Percentiles rank a stretch among this genome's conserved stretches.
Evolutionary conservation across 2,888 invertebrate species (phyloP).

Genomic region (Pyralis farinalis): DNA sequence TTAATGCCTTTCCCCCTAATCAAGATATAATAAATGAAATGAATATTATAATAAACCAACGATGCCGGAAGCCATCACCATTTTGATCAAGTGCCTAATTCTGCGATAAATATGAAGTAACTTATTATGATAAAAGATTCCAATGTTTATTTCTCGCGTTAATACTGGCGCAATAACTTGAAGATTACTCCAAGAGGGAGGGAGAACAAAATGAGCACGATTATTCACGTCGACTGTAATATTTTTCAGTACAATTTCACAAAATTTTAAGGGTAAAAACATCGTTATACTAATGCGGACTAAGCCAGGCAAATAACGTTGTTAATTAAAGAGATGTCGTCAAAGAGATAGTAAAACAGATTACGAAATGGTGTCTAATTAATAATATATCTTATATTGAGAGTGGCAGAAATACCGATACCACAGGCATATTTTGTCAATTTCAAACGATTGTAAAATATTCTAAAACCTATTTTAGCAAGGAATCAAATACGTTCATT

Average conservation of each 20-base stretch:
- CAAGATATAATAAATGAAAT: constrained; percentile 21
- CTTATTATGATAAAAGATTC: constrained; percentile 38
- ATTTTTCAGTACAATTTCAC: constrained; percentile 24
- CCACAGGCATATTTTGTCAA: no score
- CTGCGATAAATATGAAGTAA: constrained; percentile 26
- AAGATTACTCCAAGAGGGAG: constrained; percentile 44
- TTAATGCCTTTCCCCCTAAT: constrained; percentile 32
- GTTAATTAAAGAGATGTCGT: constrained; percentile 37
- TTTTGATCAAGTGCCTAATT: constrained; percentile 28
- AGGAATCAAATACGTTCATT: no score
- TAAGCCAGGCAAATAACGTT: constrained; percentile 35
- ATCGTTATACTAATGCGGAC: constrained; percentile 20
- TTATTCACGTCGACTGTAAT: constrained; percentile 39
- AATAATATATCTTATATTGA: no score
- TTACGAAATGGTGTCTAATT: no score
- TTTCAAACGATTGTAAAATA: no score
- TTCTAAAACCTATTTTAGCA: no score
- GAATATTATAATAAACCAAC: neutral
- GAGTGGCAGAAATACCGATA: no score
- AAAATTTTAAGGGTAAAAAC: constrained; percentile 19
- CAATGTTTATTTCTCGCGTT: constrained; percentile 53
- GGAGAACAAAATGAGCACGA: constrained; percentile 39
- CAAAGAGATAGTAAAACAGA: constrained; percentile 24
- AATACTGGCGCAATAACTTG: constrained; percentile 48
- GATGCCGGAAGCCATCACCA: constrained; percentile 8